Evolutionary conservation across 2,888 invertebrate genomes (phyloP), one percentile per base, ranked within the genome.

Genomic region (Arge pagana): DNA sequence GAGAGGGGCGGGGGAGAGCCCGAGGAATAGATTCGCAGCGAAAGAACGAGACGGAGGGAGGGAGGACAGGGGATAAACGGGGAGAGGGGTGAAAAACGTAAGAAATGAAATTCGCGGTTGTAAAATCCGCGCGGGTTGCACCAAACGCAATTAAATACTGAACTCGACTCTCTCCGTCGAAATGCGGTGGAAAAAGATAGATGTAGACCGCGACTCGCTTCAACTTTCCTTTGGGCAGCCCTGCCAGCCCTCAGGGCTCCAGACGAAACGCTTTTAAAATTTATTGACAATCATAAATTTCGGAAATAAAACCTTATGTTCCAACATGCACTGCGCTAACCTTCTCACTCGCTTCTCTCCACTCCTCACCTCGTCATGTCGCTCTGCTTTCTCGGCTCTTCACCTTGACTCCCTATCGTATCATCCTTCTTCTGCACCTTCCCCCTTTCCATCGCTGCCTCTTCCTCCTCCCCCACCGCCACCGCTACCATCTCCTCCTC

Each of bases 281-380:
- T 76, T 76, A 76, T 76, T 76, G 76, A 76, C 76, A 76, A 76
- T 76, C 76, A 75, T 76, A 76, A 76, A 76, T 76, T 75, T 76
- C 72, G 75, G 75, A 76, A 76, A 76, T 76, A 76, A 76, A 76
- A 76, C 74, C 76, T 76, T 74, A 75, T 76, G 75, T 73, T 74
- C 70, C 66, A 33, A 35, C 45, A 24, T 45, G 45, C 45, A 45
- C 33, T 45, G 45, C 51, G 24, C n/a, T n/a, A n/a, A n/a, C n/a
- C n/a, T n/a, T n/a, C n/a, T n/a, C n/a, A n/a, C n/a, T n/a, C n/a
- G 61, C 61, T 57, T 60, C 57, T 60, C 53, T 35, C 59, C 56
- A 49, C 50, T 57, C 57, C 53, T n/a, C n/a, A n/a, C n/a, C n/a
- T n/a, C n/a, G n/a, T n/a, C n/a, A n/a, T n/a, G n/a, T n/a, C n/a